Base-by-base conservation (phyloP, 1,140 invertebrate species). In the Belonocnema kinseyi region DNA sequence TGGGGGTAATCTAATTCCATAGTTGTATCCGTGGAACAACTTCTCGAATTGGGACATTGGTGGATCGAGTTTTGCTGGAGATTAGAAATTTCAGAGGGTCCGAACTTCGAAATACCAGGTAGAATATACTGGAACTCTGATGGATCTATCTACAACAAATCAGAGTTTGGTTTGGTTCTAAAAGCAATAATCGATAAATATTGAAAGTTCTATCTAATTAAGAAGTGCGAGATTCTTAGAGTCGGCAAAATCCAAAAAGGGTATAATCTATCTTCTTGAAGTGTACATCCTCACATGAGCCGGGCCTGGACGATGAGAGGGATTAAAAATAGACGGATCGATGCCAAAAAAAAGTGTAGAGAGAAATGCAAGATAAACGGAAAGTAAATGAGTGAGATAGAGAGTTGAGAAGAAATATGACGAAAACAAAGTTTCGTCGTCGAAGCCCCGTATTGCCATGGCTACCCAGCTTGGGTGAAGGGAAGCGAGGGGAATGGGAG, bases 361-460 rank as follows among this genome's bases (percentile, higher is more conserved):
- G 12, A 50, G 54, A 50, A 73, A 51, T 26, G 56, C 56, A 26
- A 74, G 56, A 56, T 61, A 75, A 53, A 52, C 61, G 77, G 21
- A 58, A 75, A 80, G 66, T 61, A 74, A 56, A 72, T 70, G 33
- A 78, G n/a, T 17, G 58, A 77, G 75, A 77, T 46, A 26, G 72
- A 76, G 76, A 73, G 77, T 40, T 50, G 51, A 58, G 71, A 78
- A 77, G 74, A 79, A 75, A 77, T 56, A 80, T 78, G 76, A 79
- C 77, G 73, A 77, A 80, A 83, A 74, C 77, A 80, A 79, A 81
- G 75, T 83, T 77, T 79, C 81, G 70, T 73, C 72, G 72, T 70
- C 76, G 79, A 80, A 77, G 74, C 77, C 77, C 79, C 82, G 77
- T 79, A 83, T 80, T 79, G 74, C 80, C 79, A 83, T 81, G 82